Base-by-base conservation (phyloP, 2,113 vertebrate species). In the Misgurnus anguillicaudatus region DNA sequence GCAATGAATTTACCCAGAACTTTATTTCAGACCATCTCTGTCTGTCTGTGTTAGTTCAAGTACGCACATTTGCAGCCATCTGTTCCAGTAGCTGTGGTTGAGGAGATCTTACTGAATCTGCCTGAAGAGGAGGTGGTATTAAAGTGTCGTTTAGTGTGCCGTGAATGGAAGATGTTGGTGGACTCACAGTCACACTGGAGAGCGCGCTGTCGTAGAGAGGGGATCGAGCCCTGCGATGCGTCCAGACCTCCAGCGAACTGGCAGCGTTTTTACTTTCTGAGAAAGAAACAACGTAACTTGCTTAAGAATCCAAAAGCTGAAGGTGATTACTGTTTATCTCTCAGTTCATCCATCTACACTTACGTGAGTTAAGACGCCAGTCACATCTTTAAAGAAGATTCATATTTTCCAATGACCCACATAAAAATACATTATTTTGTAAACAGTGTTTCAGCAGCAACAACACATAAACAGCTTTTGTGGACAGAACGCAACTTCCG, bases 21-120 rank as follows among this genome's bases (percentile, higher is more conserved):
- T 45, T 45, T 6, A 45, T 9, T 45, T 45, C 10, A 10, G 7
- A 45, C 42, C 47, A 14, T 16, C 1, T 77, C 38, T 6, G 6
- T 53, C 9, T 51, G 19, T 21, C 48, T 78, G 9, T 63, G 5
- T 31, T 4, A 31, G 24, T 31, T 31, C 21, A 38, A 64, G 42
- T 80, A 14, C 8, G 36, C 38, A 60, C 24, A 31, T 31, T 31
- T 31, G 24, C 24, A 31, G 16, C 55, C 76, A n/a, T 31, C 3
- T 17, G 77, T 91, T 74, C 91, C 91, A 16, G 58, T 85, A 55
- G 86, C 86, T 3, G 80, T 91, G 41, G 17, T 91, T 55, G 89
- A 93, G 78, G 90, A 93, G 87, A 90, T 93, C 75, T 87, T 93
- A 53, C 66, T 88, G 60, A 83, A 80, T 8, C 64, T 93, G 1